Base-by-base conservation (phyloP, 1,140 invertebrate species). In the Zaprionus ornatus region DNA sequence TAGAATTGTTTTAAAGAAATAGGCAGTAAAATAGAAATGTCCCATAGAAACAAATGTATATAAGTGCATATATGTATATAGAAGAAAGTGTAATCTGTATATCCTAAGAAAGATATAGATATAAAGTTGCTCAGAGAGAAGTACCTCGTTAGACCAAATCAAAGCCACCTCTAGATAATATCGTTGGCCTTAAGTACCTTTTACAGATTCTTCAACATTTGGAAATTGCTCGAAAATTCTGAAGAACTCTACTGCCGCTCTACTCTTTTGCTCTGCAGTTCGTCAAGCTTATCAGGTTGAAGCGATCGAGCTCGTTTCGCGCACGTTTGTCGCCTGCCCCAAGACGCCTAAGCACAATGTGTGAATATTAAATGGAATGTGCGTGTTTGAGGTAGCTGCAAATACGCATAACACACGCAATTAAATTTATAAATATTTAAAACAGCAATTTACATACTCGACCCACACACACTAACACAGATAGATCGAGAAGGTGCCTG, bases 391-490 rank as follows among this genome's bases (percentile, higher is more conserved):
- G 78, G 82, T 81, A 81, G 67, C 66, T 70, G 79, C 75, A 81
- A 83, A 84, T 85, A 78, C 82, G 82, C 82, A 85, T 84, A 84
- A 80, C 77, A 71, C 76, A 83, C 84, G 80, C 83, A 88, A 87
- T 88, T 87, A 87, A 87, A 88, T 80, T 87, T 83, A 83, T 87
- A 87, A 87, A 87, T 87, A 88, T 87, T 88, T 87, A 87, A 87
- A 77, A 88, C 77, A 74, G 45, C 63, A 66, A 86, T 86, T 86
- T 87, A 79, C 83, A 86, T 87, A 87, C 83, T 27, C 71, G 70
- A 67, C 66, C 61, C 50, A 72, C 61, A 80, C 80, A 78, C 60
- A 62, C 15, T 62, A 23, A 55, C 45, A 55, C 27, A 55, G 48
- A 77, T 40, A 55, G 10, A 48, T 57, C 25, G 52, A 55, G 52